A percentile compares a stretch with the other conserved stretches of the same genome.
Evolutionary conservation across 2,888 invertebrate species (phyloP).

Genomic region (Himalopsyche japonica): DNA sequence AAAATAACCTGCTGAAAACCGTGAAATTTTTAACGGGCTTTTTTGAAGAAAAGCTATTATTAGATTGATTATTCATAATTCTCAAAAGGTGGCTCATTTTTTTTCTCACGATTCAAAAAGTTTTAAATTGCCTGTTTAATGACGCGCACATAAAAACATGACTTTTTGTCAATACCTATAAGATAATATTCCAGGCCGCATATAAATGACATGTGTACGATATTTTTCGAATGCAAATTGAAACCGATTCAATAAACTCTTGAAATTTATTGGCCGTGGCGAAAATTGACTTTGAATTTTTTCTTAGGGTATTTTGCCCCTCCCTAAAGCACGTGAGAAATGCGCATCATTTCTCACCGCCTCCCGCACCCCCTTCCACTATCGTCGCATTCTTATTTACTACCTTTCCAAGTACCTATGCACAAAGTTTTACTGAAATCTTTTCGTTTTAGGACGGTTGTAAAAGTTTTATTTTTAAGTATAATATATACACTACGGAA

Average conservation of each 20-base stretch:
- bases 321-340: constrained; percentile 26
- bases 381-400: not conserved
- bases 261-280: constrained; percentile 39
- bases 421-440: not conserved
- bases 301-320: constrained; percentile 11
- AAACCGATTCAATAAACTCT: constrained; percentile 40
- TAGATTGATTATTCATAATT: too few relatives aligned
- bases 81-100: too few relatives aligned
- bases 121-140: too few relatives aligned
- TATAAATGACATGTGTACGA: constrained; percentile 36
- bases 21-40: too few relatives aligned
- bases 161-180: not conserved
- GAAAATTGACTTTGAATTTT: constrained; percentile 41
- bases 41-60: too few relatives aligned
- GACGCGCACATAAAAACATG: not conserved
- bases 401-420: not conserved
- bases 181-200: not conserved
- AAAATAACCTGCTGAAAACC: too few relatives aligned
- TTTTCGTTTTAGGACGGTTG: not conserved
- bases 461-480: not conserved
- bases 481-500: too few relatives aligned
- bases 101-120: too few relatives aligned
- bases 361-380: not conserved
- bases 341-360: constrained; percentile 33
- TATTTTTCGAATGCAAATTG: constrained; percentile 41